Base-by-base conservation (phyloP, 2,113 vertebrate genomes). In the Porphyrio hochstetteri region DNA sequence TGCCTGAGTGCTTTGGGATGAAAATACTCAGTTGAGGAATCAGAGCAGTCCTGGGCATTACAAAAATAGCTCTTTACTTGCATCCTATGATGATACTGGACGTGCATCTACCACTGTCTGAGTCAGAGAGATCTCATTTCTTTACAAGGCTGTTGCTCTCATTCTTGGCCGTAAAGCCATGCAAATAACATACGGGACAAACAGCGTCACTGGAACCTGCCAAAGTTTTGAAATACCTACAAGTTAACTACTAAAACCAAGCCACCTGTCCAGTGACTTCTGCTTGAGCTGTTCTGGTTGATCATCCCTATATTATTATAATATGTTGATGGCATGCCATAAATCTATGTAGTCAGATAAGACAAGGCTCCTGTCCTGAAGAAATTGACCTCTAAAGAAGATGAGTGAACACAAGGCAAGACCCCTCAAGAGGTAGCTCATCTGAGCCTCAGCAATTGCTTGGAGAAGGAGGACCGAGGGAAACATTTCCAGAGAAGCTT, bases 141-240 rank as follows among this genome's bases (percentile, higher is more conserved):
- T 95, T 74, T 76, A 90, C 50, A 67, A 90, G 55, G 82, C 70
- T 93, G 57, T 46, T 95, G 81, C 74, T 93, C 81, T 85, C 75
- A 55, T 94, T 89, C 91, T 88, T 91, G 82, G 46, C 79, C 36
- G 67, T 94, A 91, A 95, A 72, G 61, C 75, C 84, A 65, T 44
- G 78, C 77, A 95, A 96, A 95, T 77, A 93, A 93, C n/a, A 69
- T 29, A 82, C 2, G 55, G 75, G 52, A 82, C 75, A 72, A 91
- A 79, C 57, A 50, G 79, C 59, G 19, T 77, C 87, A 85, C n/a
- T 81, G 60, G 81, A 80, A 95, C 90, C 25, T 67, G 93, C n/a
- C 71, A 77, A 83, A 88, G 87, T 82, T 96, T 96, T 95, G 90
- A 91, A 97, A 95, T 94, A 91, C 89, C 67, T 82, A 36, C 53